Evolutionary conservation across 1,140 invertebrate species (phyloP), one percentile per base, ranked within the genome.

Genomic region (Drosophila nikananu): DNA sequence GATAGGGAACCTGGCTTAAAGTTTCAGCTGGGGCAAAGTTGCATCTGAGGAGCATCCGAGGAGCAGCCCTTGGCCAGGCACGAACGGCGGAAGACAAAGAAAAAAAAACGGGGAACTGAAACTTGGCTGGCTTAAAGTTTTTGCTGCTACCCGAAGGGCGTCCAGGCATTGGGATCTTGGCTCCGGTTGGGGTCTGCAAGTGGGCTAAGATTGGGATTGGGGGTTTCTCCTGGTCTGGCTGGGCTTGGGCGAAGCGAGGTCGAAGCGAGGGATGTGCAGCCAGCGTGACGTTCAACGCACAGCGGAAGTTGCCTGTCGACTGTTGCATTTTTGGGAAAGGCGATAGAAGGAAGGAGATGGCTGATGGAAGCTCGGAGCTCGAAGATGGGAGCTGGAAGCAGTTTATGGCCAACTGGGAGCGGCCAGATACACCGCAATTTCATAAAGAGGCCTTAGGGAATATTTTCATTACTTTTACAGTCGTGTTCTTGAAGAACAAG

Each of bases 231-330:
- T 13, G 25, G 32, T 25, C 17, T 25, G 32, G 17, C 15, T 15
- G 32, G 48, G 21, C 3, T 13, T 52, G 51, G 52, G 17, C 21
- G 21, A 23, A n/a, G n/a, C n/a, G n/a, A n/a, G n/a, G n/a, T n/a
- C n/a, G n/a, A n/a, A 27, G 77, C 32, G 32, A 37, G 42, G 77
- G 52, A 68, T 80, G 72, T 83, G 83, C 80, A 86, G 72, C 72
- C 72, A 55, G 77, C 62, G 52, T 87, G 77, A 83, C 72, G 66
- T 59, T 84, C 72, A 84, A 71, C 81, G 84, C 81, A 49, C 58
- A 76, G 70, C 81, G 84, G 86, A 90, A 89, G 77, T 79, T 76
- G 32, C 62, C 68, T 76, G 68, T 81, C 84, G 77, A 81, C 84
- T 87, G 84, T 89, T 89, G 84, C 84, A 87, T 89, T 89, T 75